phyloP scores from a whole-genome alignment of 1,140 invertebrate species.

The Myzus persicae region DNA sequence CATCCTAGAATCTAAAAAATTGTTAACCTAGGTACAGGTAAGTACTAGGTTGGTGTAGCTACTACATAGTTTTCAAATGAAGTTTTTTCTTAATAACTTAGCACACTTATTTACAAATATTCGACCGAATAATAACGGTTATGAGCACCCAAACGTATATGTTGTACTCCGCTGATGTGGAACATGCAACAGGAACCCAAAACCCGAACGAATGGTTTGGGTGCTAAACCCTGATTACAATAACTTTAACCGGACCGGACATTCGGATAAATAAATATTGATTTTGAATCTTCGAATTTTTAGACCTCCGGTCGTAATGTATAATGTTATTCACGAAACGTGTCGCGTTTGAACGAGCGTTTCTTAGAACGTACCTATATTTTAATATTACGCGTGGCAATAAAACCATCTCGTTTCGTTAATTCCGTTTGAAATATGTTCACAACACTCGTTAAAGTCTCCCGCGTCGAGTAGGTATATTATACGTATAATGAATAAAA shows the following conservation, averaged over 20 bases:
- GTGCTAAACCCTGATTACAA: not conserved
- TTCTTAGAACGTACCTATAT: not conserved
- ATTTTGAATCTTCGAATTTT: not conserved
- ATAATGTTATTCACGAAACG: not conserved
- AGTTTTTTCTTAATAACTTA: too few relatives aligned
- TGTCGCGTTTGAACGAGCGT: not conserved
- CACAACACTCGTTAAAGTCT: constrained; percentile 38
- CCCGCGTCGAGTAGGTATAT: constrained; percentile 29
- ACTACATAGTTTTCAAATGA: too few relatives aligned
- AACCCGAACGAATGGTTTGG: not conserved
- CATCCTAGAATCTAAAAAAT: too few relatives aligned
- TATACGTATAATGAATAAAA: constrained; percentile 15
- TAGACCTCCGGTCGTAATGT: not conserved
- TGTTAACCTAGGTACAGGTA: too few relatives aligned
- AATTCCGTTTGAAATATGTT: constrained; percentile 44
- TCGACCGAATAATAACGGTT: not conserved
- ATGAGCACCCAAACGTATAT: not conserved
- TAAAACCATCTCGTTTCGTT: constrained; percentile 43
- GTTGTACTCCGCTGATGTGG: not conserved
- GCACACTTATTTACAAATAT: not conserved
- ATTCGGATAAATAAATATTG: constrained; percentile 22
- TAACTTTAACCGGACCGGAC: not conserved
- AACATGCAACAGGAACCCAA: too few relatives aligned
- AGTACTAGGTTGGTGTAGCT: too few relatives aligned
- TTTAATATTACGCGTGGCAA: constrained; percentile 21